Base-by-base conservation (phyloP, 2,797 vertebrate genomes). In the Sebastolobus altivelis region DNA sequence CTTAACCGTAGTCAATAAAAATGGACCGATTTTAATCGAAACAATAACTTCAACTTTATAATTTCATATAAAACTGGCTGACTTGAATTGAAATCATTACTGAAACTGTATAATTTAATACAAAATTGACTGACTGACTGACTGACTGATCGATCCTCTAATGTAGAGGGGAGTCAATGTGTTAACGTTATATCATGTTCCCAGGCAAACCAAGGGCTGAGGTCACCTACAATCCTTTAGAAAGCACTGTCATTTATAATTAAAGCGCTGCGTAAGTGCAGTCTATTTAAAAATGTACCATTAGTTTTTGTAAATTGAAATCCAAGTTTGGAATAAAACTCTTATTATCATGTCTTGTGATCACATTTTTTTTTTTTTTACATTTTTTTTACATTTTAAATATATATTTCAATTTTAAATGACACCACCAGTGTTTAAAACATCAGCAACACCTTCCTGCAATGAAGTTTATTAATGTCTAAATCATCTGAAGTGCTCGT, bases 271-370 rank as follows among this genome's bases (percentile, higher is more conserved):
- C 56, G 8, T 3, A 66, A 56, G 62, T 70, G 56, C 65, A 22
- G 67, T 38, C 65, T 33, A 59, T 65, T 79, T 25, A 11, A 69
- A 75, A 40, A 71, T 65, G 3, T 12, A 33, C 29, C 6, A 12
- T 52, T 65, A 35, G 29, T 25, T 60, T 72, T 33, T 35, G 49
- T 18, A 62, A 68, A 78, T 49, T 35, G 40, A 54, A 72, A 72
- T 79, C 58, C 11, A 11, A 59, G 31, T 76, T 82, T 82, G 82
- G 79, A 90, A 79, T 80, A 56, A 79, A 85, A 86, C 75, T 84
- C 65, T 75, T 61, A 25, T 27, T 35, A 40, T 70, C 35, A 84
- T 68, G 49, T 56, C 37, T 29, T 79, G 14, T 61, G 25, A 74
- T 78, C 55, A 70, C 0, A 4, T 40, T 63, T 63, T n/a, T 25